phyloP scores from a whole-genome alignment of 1,140 invertebrate genomes.

The Zophobas atratus region DNA sequence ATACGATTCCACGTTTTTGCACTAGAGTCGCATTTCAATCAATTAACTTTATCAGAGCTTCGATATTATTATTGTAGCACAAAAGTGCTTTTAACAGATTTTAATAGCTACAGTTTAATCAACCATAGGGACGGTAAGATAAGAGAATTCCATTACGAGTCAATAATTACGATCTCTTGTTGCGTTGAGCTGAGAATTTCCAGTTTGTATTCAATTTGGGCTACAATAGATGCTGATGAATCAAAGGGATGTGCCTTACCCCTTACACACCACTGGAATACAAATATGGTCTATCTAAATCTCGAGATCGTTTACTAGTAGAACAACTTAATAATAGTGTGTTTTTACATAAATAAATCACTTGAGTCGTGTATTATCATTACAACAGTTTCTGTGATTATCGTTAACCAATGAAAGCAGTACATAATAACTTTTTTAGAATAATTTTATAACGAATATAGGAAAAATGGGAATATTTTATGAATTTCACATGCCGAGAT shows the following conservation, averaged over 20 bases:
- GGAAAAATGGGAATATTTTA: too few species aligned
- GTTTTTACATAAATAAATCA: not conserved
- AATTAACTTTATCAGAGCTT: not conserved
- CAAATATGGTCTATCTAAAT: constrained; percentile 50
- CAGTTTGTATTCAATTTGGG: constrained; percentile 64
- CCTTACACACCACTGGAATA: constrained; percentile 56
- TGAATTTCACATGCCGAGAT: too few species aligned
- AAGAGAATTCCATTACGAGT: constrained; percentile 64
- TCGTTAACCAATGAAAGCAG: too few species aligned
- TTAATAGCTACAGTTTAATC: constrained; percentile 52
- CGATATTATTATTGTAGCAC: constrained; percentile 7
- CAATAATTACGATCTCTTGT: constrained; percentile 66
- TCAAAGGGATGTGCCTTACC: constrained; percentile 60
- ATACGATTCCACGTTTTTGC: constrained; percentile 3
- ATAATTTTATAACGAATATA: too few species aligned
- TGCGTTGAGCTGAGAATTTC: constrained; percentile 60
- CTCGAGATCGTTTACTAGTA: constrained; percentile 14
- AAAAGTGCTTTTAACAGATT: constrained; percentile 33
- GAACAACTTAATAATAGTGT: constrained; percentile 13
- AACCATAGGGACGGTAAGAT: constrained; percentile 53
- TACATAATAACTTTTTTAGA: too few species aligned
- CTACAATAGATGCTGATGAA: constrained; percentile 64
- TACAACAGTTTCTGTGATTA: too few species aligned
- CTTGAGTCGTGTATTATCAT: not conserved
- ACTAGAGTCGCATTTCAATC: not conserved